Conservation (phyloP, 2,113 vertebrate species). For the Gymnorhina tibicen region DNA sequence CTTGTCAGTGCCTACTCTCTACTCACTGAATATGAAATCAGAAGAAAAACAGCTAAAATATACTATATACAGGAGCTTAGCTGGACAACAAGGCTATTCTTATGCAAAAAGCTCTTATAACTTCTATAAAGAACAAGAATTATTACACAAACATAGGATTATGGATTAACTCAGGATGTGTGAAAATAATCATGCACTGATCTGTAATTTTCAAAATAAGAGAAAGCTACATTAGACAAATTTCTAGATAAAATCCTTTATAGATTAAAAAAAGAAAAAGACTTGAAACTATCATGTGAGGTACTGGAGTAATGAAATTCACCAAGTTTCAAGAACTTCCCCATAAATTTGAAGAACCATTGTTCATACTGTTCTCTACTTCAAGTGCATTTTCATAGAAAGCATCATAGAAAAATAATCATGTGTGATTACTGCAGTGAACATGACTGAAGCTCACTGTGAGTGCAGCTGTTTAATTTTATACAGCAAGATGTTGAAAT, state of each 20-base stretch:
- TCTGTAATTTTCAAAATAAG: neutral
- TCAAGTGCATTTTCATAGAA: neutral
- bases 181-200: neutral
- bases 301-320: neutral
- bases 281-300: neutral
- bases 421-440: neutral
- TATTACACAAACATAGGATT: neutral
- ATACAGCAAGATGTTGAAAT: neutral
- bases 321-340: neutral
- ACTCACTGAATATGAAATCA: neutral
- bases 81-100: neutral
- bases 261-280: neutral
- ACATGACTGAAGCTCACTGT: neutral
- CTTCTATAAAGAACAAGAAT: neutral
- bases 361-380: neutral
- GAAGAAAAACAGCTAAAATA: neutral
- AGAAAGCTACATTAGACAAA: neutral
- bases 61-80: neutral
- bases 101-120: neutral
- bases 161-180: neutral
- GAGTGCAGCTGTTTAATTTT: neutral
- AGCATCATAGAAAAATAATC: neutral
- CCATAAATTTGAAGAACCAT: neutral
- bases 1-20: neutral
- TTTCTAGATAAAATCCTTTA: neutral